Evolutionary conservation across 2,888 invertebrate genomes (phyloP), one percentile per base, ranked within the genome.

Genomic region (Synergus gifuensis): DNA sequence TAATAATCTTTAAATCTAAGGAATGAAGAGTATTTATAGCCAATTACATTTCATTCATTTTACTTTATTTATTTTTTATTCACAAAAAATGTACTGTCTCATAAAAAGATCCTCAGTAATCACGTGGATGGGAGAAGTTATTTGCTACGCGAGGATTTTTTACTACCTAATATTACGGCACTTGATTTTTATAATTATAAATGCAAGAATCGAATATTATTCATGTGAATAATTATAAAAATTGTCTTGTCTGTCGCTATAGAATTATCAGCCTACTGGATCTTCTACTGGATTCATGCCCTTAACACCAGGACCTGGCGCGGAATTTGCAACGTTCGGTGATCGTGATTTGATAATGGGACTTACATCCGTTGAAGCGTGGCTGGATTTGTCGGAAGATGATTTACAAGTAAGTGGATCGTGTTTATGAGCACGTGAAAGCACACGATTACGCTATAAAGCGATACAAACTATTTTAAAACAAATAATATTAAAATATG

Each of bases 301-400:
- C 8, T 94, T 95, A 73, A 94, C 95, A 46, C 94, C 94, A 66
- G 95, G 96, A 73, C 95, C 96, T 78, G 97, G 97, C 81, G 95
- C 95, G 91, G 97, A 97, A 92, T 94, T 96, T 85, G 96, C 97
- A 14, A 96, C 96, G 90, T 97, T 97, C 91, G 95, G 96, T 2
- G 95, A 96, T 85, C 94, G 96, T 86, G 97, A 98, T 92, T 94
- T 98, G 63, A 93, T 98, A 82, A 96, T 98, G 90, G 97, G 97
- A 79, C 94, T 98, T 60, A 97, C 98, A 73, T 96, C 96, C 77
- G 94, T 94, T 92, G 92, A 94, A 91, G 94, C 94, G 42, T 94
- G 94, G 91, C 87, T 93, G 78, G 93, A 93, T 82, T 90, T 93
- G 49, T 92, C 91, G 81, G 93, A 92, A 78, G 92, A 93, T 58